Base-by-base conservation (phyloP, 1,140 invertebrate species). In the Drosophila elegans region DNA sequence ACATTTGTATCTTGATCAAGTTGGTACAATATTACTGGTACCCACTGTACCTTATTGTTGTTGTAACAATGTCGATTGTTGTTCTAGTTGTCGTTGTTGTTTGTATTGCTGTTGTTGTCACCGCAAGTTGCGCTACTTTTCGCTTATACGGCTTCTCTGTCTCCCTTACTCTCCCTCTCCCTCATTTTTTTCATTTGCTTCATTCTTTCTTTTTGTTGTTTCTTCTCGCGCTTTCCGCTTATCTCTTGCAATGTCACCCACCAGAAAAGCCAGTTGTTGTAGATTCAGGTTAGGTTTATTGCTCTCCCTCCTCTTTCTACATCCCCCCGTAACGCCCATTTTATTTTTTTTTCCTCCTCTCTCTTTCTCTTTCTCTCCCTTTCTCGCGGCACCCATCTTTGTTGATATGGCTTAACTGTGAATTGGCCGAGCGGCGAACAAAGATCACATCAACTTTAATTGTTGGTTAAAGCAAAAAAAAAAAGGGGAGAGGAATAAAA, bases 61-160 rank as follows among this genome's bases (percentile, higher is more conserved):
- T 48, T 64, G 16, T 36, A 11, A 44, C 39, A 32, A 6, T n/a
- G 60, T 59, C 27, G 38, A 27, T 68, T 80, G 44, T 46, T 59
- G 67, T 62, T 61, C 55, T 75, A 54, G 57, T 69, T 78, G 25
- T 66, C 32, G 34, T 32, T 57, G 57, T 51, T 66, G n/a, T 46
- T 34, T 25, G 42, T 67, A 34, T 62, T 63, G 52, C 21, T 72
- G 44, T 74, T 84, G 63, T 69, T 85, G 82, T 74, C 75, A 78
- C 63, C 71, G 75, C 83, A 83, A 86, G 72, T 82, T 86, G 84
- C 76, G 83, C 83, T 88, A 89, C 84, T 89, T 88, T 83, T 84
- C 75, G 82, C 78, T 86, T 86, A 86, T 86, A 86, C 78, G 82
- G 82, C 82, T 86, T 81, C 82, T 64, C 54, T 38, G 49, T 69